These are phyloP conservation scores for Cladopsammia gracilis DNA, from an alignment of 64 coral and sea anemone genomes.

Conservation along the genomic window DNA sequence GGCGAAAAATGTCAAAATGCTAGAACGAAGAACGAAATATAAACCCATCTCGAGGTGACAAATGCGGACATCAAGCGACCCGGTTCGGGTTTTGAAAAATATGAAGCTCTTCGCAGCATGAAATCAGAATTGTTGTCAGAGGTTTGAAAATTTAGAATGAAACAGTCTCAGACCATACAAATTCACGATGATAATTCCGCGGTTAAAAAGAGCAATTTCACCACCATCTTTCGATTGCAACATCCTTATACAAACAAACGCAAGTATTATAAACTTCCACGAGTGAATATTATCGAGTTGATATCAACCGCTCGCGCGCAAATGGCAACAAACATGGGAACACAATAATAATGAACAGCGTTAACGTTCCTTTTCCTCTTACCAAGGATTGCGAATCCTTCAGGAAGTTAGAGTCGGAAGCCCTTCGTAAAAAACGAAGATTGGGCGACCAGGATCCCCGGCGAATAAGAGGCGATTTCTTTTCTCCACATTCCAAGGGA, in stretches of 20 bases:
- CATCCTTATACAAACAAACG: slow-evolving; percentile 26
- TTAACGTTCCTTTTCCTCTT: neutral
- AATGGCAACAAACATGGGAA: neutral
- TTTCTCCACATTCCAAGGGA: slow-evolving; percentile 1
- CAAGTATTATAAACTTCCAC: slow-evolving; percentile 7
- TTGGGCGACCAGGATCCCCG: slow-evolving; percentile 47
- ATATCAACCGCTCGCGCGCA: neutral
- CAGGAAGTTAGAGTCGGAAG: slow-evolving; percentile 12
- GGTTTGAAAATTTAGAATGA: neutral
- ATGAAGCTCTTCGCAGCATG: neutral
- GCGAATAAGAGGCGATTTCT: slow-evolving; percentile 48
- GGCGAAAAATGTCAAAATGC: neutral
- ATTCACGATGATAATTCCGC: neutral
- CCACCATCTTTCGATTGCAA: slow-evolving; percentile 4
- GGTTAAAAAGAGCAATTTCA: neutral
- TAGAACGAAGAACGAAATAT: neutral
- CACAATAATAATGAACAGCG: neutral
- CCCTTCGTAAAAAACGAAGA: slow-evolving; percentile 29
- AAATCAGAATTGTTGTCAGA: neutral
- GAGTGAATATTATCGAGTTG: neutral
- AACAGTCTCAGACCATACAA: neutral
- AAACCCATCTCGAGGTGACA: neutral
- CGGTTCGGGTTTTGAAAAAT: neutral
- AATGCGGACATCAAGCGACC: neutral
- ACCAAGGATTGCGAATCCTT: slow-evolving; percentile 18